phyloP scores from a whole-genome alignment of 2,888 invertebrate genomes.

The Masnerella sp. region DNA sequence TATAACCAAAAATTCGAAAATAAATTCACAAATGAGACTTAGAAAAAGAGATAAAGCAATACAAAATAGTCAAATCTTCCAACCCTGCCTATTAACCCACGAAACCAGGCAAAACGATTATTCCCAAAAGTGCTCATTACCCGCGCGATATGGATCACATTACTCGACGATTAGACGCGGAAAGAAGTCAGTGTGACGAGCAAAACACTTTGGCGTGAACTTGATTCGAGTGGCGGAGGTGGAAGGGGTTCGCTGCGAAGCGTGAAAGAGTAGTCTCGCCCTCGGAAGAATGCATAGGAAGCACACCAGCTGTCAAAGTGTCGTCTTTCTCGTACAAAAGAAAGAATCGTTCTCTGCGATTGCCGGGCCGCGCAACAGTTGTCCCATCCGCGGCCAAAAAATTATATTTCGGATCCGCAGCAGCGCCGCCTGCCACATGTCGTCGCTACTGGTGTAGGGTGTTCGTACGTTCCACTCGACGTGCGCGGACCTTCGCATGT shows the following conservation, averaged over 20 bases:
- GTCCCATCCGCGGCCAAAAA: conserved; percentile 60
- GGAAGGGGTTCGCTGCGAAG: conserved; percentile 33
- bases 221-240: not conserved
- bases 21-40: no score
- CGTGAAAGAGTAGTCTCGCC: conserved; percentile 38
- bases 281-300: conserved; percentile 48
- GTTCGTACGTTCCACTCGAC: conserved; percentile 56
- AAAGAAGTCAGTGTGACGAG: no score
- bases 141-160: no score
- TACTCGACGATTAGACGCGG: no score
- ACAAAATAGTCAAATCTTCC: no score
- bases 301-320: conserved; percentile 60
- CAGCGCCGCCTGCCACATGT: conserved; percentile 59
- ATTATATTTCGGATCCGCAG: conserved; percentile 59
- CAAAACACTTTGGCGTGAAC: no score
- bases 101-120: no score
- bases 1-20: no score
- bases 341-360: conserved; percentile 52
- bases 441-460: conserved; percentile 58
- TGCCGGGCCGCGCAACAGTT: conserved; percentile 56
- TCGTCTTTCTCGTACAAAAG: conserved; percentile 58
- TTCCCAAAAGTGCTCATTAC: no score
- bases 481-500: conserved; percentile 56
- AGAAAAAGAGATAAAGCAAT: no score
- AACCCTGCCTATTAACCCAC: no score